phyloP scores from a whole-genome alignment of 2,797 vertebrate species.

The Squalus acanthias region DNA sequence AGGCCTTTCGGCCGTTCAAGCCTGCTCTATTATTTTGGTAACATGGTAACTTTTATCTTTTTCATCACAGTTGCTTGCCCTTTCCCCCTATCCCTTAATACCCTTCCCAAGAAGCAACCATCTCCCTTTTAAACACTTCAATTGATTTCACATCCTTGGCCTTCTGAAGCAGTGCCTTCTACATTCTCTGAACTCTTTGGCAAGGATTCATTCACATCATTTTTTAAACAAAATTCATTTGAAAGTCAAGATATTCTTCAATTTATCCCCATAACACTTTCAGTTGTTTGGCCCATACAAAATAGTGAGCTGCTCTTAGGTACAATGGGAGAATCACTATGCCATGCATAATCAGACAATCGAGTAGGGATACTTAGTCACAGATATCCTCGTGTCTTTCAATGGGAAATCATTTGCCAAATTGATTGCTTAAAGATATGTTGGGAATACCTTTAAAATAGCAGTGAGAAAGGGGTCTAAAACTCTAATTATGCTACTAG shows the following conservation, averaged over 20 bases:
- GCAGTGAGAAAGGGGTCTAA: background rate
- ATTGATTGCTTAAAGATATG: background rate
- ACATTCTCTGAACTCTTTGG: background rate
- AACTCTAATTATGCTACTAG: background rate
- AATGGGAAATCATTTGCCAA: background rate
- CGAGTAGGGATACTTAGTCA: background rate
- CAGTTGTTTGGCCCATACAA: background rate
- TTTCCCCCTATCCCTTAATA: background rate
- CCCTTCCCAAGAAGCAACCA: background rate
- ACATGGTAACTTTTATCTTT: background rate
- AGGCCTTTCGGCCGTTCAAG: background rate
- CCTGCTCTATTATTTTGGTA: background rate
- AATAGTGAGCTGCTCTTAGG: background rate
- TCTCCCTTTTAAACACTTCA: background rate
- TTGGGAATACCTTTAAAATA: background rate
- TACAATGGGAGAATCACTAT: background rate
- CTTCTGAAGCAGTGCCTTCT: background rate
- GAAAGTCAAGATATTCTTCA: background rate
- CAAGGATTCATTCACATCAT: background rate
- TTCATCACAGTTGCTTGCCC: background rate
- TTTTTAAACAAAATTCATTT: background rate
- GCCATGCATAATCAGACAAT: background rate
- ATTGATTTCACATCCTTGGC: background rate
- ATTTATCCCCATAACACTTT: background rate
- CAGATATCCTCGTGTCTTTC: background rate